phyloP scores from a whole-genome alignment of 1,140 invertebrate genomes.

The Megalonaias nervosa region DNA sequence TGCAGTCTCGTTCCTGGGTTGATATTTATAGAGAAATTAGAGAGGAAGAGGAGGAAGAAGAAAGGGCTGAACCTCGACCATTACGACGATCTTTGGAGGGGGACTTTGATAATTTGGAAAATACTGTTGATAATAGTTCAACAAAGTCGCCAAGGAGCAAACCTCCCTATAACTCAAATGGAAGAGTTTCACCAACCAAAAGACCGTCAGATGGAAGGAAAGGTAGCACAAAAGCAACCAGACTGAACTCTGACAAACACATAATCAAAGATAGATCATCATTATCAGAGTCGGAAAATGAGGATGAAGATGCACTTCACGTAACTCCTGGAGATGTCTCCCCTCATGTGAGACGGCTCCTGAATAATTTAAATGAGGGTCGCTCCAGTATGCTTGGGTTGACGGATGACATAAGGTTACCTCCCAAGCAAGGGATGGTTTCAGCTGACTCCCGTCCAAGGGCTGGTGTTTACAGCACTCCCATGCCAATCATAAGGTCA shows the following conservation, averaged over 20 bases:
- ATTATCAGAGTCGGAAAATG: no score
- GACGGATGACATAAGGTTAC: slow-evolving; percentile 6
- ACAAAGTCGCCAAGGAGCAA: slow-evolving; percentile 11
- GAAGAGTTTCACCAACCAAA: no score
- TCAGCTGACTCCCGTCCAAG: slow-evolving; percentile 33
- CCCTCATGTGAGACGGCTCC: slow-evolving; percentile 17
- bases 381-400: slow-evolving; percentile 15
- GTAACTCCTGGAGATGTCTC: slow-evolving; percentile 18
- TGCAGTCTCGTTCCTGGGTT: slow-evolving; percentile 22
- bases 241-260: no score
- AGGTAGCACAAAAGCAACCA: no score
- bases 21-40: slow-evolving; percentile 32
- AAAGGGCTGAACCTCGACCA: slow-evolving; percentile 7
- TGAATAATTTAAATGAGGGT: slow-evolving; percentile 23
- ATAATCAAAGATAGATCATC: no score
- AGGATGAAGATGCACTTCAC: background rate
- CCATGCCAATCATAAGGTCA: slow-evolving; percentile 44
- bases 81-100: slow-evolving; percentile 10
- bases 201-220: no score
- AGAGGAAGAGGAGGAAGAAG: slow-evolving; percentile 21
- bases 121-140: slow-evolving; percentile 18
- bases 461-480: slow-evolving; percentile 57
- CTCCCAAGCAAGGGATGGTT: background rate
- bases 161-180: no score
- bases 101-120: slow-evolving; percentile 20